Percentiles rank a stretch among this genome's conserved stretches.
These are phyloP conservation scores for Augochlora pura DNA, from an alignment of 1,140 invertebrate genomes.

Conservation along the genomic window DNA sequence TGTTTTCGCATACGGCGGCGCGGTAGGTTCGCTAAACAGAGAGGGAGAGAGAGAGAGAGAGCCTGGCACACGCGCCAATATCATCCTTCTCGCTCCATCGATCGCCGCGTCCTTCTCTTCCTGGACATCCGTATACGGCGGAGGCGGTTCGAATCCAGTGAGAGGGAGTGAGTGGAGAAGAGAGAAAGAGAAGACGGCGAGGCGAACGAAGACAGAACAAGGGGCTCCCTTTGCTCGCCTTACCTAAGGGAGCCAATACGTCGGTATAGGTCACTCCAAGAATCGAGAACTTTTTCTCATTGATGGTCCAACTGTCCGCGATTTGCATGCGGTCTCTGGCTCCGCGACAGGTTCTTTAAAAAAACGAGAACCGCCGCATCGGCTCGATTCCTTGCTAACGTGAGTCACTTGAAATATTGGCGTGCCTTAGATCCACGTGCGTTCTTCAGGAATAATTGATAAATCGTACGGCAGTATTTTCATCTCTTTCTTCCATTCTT, in stretches of 20 bases:
- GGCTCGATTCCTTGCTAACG: too few species aligned
- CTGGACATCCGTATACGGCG: slow-evolving; percentile 56
- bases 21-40: slow-evolving; percentile 47
- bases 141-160: slow-evolving; percentile 43
- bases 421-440: too few species aligned
- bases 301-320: background rate
- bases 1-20: slow-evolving; percentile 31
- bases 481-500: too few species aligned
- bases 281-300: slow-evolving; percentile 23
- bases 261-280: slow-evolving; percentile 58
- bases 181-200: background rate
- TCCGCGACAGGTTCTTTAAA: too few species aligned
- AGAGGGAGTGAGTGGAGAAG: background rate
- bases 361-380: too few species aligned
- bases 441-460: too few species aligned
- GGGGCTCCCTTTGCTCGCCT: slow-evolving; percentile 43
- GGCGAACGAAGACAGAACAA: slow-evolving; percentile 35
- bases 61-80: slow-evolving; percentile 63
- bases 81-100: slow-evolving; percentile 27
- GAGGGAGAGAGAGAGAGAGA: slow-evolving; percentile 34
- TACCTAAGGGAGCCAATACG: slow-evolving; percentile 36
- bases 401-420: too few species aligned
- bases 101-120: slow-evolving; percentile 29
- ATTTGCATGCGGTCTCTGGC: too few species aligned
- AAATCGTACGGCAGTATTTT: too few species aligned